Evolutionary conservation across 92 coral and sea anemone genomes (phyloP).

Genomic region (Nematostella vectensis): DNA sequence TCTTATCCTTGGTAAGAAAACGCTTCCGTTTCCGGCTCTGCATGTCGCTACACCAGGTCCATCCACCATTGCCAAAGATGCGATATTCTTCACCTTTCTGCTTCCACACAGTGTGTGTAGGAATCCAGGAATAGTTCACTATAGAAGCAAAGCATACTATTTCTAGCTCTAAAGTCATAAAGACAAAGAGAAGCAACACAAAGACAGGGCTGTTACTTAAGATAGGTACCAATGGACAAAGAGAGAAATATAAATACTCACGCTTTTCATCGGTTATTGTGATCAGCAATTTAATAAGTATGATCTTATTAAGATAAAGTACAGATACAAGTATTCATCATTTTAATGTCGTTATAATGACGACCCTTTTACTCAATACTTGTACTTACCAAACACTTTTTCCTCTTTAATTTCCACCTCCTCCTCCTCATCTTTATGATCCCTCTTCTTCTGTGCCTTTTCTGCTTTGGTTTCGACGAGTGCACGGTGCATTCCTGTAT

Average conservation of each 20-base stretch:
- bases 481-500: conserved; percentile 69
- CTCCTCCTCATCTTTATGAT: conserved; percentile 81
- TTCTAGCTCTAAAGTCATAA: no score
- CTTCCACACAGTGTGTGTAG: conserved; percentile 95
- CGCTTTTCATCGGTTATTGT: no score
- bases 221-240: no score
- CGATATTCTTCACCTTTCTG: conserved; percentile 98
- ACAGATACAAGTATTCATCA: no score
- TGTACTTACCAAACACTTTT: conserved; percentile 47
- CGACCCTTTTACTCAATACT: no score
- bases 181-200: neutral
- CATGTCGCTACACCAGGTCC: conserved; percentile 93
- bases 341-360: no score
- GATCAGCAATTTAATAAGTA: no score
- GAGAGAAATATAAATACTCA: neutral
- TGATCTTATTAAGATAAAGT: no score
- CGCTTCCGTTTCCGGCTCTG: conserved; percentile 63
- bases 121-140: conserved; percentile 94
- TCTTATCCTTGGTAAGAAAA: conserved; percentile 40
- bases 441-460: conserved; percentile 48
- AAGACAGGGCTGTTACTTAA: neutral
- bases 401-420: conserved; percentile 51
- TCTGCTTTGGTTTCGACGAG: conserved; percentile 58
- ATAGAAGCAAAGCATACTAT: no score
- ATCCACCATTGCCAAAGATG: conserved; percentile 94